Percentiles rank a stretch among this genome's conserved stretches.
These are phyloP conservation scores for Pachypeltis micranthus DNA, from an alignment of 1,140 invertebrate genomes.

Conservation along the genomic window DNA sequence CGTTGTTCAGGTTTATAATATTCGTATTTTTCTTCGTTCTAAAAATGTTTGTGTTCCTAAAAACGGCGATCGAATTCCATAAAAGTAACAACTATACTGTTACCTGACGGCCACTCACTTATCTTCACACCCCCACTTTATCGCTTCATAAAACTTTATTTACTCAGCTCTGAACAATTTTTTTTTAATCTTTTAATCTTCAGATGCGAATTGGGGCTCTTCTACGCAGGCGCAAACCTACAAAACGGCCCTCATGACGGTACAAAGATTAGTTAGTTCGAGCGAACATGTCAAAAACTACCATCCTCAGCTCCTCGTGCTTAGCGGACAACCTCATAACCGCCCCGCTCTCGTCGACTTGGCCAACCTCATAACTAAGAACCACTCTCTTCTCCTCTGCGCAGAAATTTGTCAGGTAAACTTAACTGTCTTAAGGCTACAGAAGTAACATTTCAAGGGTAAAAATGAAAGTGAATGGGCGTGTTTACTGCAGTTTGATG, in stretches of 20 bases:
- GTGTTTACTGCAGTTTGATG: background rate
- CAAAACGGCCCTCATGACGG: slow-evolving; percentile 75
- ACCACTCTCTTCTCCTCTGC: slow-evolving; percentile 80
- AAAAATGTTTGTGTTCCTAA: no score
- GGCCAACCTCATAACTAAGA: slow-evolving; percentile 81
- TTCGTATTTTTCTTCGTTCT: no score
- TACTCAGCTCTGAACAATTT: no score
- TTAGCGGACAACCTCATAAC: slow-evolving; percentile 67
- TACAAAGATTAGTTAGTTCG: slow-evolving; percentile 64
- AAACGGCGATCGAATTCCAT: no score
- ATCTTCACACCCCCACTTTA: no score
- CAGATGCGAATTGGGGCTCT: slow-evolving; percentile 96
- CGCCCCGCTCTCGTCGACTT: slow-evolving; percentile 82
- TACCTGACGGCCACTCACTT: no score
- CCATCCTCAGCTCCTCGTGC: slow-evolving; percentile 75
- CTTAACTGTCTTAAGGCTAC: no score
- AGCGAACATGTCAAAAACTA: slow-evolving; percentile 96
- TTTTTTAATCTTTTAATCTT: no score
- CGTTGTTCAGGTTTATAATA: no score
- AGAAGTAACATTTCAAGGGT: no score
- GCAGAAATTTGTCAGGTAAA: slow-evolving; percentile 72
- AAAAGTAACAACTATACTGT: no score
- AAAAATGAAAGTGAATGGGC: background rate
- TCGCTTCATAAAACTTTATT: no score
- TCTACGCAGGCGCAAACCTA: slow-evolving; percentile 93